These are phyloP conservation scores for Microplitis manilae DNA, from an alignment of 2,888 invertebrate genomes.

Conservation along the genomic window DNA sequence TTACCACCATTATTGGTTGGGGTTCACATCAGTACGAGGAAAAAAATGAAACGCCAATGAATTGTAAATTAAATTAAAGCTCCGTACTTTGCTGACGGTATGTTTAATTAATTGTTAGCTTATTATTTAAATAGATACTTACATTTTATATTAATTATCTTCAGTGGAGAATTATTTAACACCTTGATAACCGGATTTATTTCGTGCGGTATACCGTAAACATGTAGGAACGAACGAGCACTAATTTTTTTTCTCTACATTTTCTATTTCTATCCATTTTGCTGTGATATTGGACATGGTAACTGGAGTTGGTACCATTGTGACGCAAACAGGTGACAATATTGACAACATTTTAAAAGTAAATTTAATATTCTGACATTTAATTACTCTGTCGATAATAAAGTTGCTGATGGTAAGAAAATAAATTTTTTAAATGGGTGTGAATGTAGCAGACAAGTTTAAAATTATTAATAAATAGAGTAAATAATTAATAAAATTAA, in stretches of 20 bases:
- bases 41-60: background rate
- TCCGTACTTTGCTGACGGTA: no score
- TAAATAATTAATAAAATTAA: no score
- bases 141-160: background rate
- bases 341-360: background rate
- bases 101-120: background rate
- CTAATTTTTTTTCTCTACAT: background rate
- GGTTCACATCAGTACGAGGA: background rate
- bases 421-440: background rate
- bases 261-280: background rate
- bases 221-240: background rate
- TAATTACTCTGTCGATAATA: background rate
- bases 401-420: background rate
- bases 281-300: background rate
- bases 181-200: background rate
- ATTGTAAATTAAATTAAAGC: no score
- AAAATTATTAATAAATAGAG: no score
- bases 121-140: background rate
- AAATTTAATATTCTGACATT: background rate
- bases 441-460: no score
- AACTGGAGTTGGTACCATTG: background rate
- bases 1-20: background rate
- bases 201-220: background rate
- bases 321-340: background rate
- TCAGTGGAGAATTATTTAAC: background rate